Conservation (phyloP, 2,113 vertebrate species). For the Salvator merianae region DNA sequence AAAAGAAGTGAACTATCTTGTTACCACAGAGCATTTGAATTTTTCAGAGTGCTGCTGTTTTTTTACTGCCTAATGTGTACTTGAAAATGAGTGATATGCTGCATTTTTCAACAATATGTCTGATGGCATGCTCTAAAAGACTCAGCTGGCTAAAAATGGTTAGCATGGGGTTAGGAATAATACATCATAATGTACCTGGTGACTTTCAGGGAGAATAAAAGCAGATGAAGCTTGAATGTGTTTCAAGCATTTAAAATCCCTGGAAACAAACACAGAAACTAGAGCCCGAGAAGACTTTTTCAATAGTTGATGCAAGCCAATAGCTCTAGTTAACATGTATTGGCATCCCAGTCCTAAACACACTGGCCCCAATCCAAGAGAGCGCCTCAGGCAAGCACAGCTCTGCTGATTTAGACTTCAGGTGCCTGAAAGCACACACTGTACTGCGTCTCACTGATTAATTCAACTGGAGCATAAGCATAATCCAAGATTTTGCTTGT, state of each 20-base stretch:
- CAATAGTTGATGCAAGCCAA: not conserved
- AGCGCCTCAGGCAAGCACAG: not conserved
- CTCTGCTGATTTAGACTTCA: not conserved
- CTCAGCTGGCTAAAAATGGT: constrained; percentile 58
- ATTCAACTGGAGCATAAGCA: not conserved
- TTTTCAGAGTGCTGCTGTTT: not conserved
- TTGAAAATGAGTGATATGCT: constrained; percentile 31
- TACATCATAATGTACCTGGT: constrained; percentile 60
- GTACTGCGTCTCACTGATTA: not conserved
- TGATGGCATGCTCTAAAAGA: constrained; percentile 48
- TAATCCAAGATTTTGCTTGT: not conserved
- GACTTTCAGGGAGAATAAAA: constrained; percentile 53
- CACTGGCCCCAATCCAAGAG: not conserved
- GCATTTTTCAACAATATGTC: constrained; percentile 50
- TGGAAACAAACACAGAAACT: constrained; percentile 18
- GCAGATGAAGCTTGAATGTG: constrained; percentile 65
- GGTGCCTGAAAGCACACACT: not conserved
- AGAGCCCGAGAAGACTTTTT: not conserved
- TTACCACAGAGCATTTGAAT: not conserved
- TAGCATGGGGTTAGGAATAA: constrained; percentile 56
- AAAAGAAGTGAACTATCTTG: constrained; percentile 7
- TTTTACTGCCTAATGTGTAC: constrained; percentile 20
- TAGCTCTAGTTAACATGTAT: not conserved
- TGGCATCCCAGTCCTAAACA: not conserved
- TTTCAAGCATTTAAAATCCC: constrained; percentile 60